Conservation (phyloP, 2,113 vertebrate genomes). For the Chloropsis hardwickii region DNA sequence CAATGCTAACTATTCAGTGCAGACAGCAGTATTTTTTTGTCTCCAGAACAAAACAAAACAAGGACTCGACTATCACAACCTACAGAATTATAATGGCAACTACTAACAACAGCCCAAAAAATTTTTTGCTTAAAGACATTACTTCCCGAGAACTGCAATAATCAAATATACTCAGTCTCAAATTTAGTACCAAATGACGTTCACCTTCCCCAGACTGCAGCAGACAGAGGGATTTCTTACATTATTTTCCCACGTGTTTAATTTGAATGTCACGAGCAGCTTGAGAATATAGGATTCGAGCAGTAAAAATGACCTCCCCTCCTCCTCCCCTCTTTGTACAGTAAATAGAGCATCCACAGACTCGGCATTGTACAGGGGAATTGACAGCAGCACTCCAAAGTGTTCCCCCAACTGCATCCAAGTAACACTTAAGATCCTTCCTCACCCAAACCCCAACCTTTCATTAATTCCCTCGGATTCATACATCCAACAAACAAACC, state of each 20-base stretch:
- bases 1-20: conserved; percentile 13
- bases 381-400: neutral
- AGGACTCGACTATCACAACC: neutral
- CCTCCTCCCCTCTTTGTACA: conserved; percentile 16
- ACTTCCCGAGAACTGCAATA: conserved; percentile 10
- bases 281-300: neutral
- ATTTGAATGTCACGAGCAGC: conserved; percentile 27
- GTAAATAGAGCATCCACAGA: neutral
- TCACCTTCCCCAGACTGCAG: neutral
- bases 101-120: neutral
- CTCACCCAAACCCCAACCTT: conserved; percentile 7
- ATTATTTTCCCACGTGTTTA: conserved; percentile 19
- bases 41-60: conserved; percentile 38
- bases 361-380: neutral
- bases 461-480: conserved; percentile 43
- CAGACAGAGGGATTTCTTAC: neutral
- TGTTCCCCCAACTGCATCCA: conserved; percentile 22
- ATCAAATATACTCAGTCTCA: neutral
- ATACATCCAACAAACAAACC: conserved; percentile 31
- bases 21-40: conserved; percentile 29
- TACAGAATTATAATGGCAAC: conserved; percentile 30
- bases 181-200: neutral
- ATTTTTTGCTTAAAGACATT: conserved; percentile 16
- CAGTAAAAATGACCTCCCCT: neutral
- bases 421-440: neutral